Conservation (phyloP, 2,113 vertebrate species). For the Oxyruncus cristatus region DNA sequence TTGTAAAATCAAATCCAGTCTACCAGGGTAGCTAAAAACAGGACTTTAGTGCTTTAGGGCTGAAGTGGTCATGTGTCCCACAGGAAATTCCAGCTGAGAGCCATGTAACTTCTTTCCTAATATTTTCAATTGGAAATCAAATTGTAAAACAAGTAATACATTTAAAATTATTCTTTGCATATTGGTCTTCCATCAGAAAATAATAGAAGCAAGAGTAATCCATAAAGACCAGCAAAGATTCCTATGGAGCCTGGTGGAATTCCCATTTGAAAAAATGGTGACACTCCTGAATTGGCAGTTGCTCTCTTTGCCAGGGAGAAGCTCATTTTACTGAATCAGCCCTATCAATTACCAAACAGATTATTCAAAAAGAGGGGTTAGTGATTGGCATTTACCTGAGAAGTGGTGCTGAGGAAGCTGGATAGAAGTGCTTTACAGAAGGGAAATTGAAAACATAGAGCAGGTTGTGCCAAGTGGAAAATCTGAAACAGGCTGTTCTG, state of each 20-base stretch:
- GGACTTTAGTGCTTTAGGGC: background rate
- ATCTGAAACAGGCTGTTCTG: background rate
- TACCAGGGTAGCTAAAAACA: background rate
- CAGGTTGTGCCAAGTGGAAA: background rate
- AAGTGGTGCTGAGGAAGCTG: background rate
- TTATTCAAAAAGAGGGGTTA: background rate
- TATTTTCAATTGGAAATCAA: background rate
- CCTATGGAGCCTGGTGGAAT: background rate
- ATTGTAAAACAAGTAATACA: background rate
- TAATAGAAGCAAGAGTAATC: background rate
- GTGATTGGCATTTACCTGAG: background rate
- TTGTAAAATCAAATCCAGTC: background rate
- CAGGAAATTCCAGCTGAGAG: background rate
- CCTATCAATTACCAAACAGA: background rate
- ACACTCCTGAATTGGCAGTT: background rate
- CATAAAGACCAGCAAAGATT: background rate
- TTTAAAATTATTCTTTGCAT: slow-evolving; percentile 7
- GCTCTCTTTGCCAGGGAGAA: background rate
- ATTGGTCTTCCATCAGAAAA: background rate
- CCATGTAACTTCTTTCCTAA: background rate
- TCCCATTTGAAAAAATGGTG: background rate
- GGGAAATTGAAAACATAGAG: background rate
- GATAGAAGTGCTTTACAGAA: background rate
- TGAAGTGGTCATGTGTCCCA: background rate
- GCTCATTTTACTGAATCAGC: background rate